phyloP scores from a whole-genome alignment of 2,113 vertebrate genomes.

The Shinisaurus crocodilurus region DNA sequence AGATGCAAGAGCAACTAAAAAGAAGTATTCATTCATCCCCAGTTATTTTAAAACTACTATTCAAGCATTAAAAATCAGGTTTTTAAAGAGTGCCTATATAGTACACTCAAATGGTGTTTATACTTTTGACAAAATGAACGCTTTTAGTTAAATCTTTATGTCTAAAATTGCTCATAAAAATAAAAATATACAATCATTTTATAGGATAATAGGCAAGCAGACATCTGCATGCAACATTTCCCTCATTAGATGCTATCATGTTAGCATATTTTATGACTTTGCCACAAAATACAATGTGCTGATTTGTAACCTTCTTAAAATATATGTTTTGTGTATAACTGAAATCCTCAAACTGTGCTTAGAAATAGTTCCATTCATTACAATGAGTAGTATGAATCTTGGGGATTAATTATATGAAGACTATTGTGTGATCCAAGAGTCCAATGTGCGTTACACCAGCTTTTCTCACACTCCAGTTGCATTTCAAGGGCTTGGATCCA shows the following conservation, averaged over 20 bases:
- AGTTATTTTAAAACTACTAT: constrained; percentile 10
- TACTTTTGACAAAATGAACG: constrained; percentile 60
- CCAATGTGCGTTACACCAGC: fast-evolving
- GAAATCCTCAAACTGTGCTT: constrained; percentile 57
- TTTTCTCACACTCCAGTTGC: not conserved
- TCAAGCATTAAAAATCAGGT: constrained; percentile 53
- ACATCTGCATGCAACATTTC: constrained; percentile 72
- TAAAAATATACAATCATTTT: constrained; percentile 73
- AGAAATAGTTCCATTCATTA: constrained; percentile 47
- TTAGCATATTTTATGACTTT: constrained; percentile 71
- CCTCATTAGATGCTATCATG: constrained; percentile 68
- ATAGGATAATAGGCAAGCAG: constrained; percentile 69
- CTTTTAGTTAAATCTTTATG: constrained; percentile 61
- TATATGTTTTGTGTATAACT: constrained; percentile 63
- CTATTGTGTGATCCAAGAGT: not conserved
- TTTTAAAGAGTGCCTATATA: constrained; percentile 66
- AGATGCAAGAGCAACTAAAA: not conserved
- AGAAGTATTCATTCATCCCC: constrained; percentile 3
- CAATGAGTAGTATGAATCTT: not conserved
- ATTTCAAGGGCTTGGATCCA: not conserved
- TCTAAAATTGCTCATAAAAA: constrained; percentile 66
- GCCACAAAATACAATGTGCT: constrained; percentile 67
- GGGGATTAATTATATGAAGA: constrained; percentile 5
- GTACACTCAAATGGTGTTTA: constrained; percentile 61
- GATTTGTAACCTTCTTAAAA: constrained; percentile 66